phyloP scores from a whole-genome alignment of 1,140 invertebrate genomes.

The Zaprionus lachaisei region DNA sequence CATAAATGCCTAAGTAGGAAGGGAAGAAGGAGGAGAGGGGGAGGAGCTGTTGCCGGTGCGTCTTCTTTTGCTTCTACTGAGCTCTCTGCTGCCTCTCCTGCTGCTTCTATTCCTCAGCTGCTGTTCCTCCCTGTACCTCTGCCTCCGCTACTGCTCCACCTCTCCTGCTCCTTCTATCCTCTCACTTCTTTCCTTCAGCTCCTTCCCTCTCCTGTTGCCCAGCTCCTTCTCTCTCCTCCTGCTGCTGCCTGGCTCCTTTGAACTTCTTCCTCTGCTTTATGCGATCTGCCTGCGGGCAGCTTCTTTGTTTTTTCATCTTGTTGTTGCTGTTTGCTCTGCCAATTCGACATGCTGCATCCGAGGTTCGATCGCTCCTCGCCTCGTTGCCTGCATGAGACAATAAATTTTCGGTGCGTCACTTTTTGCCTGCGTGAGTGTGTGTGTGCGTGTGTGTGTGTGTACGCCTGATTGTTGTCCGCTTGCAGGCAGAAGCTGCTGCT shows the following conservation, averaged over 20 bases:
- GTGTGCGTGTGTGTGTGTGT: conserved; percentile 11
- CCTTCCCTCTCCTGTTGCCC: background rate
- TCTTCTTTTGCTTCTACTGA: background rate
- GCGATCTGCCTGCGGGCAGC: conserved; percentile 51
- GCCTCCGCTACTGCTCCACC: too few species aligned
- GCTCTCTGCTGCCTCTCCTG: background rate
- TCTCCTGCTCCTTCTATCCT: background rate
- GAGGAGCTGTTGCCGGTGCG: conserved; percentile 4
- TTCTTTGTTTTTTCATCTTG: conserved; percentile 36
- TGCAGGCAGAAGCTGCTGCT: conserved; percentile 2
- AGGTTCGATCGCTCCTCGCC: conserved; percentile 39
- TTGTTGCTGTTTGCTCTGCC: conserved; percentile 57
- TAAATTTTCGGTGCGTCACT: conserved; percentile 82
- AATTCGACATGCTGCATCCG: conserved; percentile 61
- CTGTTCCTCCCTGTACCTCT: background rate
- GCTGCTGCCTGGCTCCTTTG: conserved; percentile 9
- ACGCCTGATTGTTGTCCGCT: conserved; percentile 18
- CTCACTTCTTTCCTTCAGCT: too few species aligned
- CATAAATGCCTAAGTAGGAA: conserved; percentile 80
- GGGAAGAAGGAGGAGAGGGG: conserved; percentile 1
- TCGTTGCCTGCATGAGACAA: conserved; percentile 61
- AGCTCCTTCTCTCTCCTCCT: background rate
- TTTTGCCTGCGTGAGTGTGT: conserved; percentile 50
- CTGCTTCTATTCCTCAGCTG: background rate
- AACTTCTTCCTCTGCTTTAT: conserved; percentile 18